Evolutionary conservation across 2,113 vertebrate genomes (phyloP).

Genomic region (Lepidothrix coronata): DNA sequence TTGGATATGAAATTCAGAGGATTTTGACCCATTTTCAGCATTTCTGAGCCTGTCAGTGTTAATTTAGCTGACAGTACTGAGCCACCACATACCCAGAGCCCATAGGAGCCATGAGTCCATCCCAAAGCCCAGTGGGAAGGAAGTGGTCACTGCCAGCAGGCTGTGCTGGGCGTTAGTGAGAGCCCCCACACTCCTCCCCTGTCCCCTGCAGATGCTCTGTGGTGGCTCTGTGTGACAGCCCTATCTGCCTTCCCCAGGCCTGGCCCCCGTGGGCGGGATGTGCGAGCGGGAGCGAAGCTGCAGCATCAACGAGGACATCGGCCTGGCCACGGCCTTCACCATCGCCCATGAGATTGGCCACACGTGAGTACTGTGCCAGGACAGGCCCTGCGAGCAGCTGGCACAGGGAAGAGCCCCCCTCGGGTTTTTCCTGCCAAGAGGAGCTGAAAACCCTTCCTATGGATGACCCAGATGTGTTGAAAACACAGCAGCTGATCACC

Average conservation of each 20-base stretch:
- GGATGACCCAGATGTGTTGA: rapidly evolving
- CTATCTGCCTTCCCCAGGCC: slow-evolving; percentile 70
- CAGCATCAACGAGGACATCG: slow-evolving; percentile 98
- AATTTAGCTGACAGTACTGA: background rate
- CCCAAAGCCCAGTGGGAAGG: background rate
- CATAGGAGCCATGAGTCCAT: rapidly evolving
- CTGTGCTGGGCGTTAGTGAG: background rate
- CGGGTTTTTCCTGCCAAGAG: background rate
- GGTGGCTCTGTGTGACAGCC: background rate
- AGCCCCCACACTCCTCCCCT: rapidly evolving
- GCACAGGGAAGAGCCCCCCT: background rate
- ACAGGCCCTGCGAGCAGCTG: rapidly evolving
- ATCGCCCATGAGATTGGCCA: slow-evolving; percentile 98
- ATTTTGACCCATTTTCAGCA: background rate
- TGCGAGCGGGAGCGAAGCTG: slow-evolving; percentile 96
- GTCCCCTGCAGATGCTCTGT: background rate
- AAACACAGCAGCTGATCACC: background rate
- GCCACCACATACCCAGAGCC: background rate
- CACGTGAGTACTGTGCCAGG: slow-evolving; percentile 81
- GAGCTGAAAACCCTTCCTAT: rapidly evolving
- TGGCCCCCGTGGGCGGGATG: slow-evolving; percentile 96
- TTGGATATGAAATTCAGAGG: background rate
- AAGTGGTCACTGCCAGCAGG: background rate
- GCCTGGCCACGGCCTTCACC: slow-evolving; percentile 96
- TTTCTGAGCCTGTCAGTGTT: background rate